Conservation (phyloP, 2,113 vertebrate species). For the Corythornis vintsioides region DNA sequence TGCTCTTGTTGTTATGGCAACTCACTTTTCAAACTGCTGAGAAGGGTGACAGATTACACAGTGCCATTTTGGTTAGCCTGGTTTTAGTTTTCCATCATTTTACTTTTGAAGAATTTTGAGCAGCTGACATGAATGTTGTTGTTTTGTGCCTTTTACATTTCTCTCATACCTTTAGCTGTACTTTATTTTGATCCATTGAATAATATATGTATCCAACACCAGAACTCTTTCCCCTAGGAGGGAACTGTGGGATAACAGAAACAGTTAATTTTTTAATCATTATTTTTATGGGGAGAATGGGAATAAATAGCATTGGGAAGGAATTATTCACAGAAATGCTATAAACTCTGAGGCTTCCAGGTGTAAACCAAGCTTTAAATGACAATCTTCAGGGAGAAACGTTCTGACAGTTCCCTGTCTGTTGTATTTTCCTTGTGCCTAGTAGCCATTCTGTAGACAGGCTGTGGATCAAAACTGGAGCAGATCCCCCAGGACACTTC, state of each 20-base stretch:
- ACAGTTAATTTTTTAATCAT: fast-evolving
- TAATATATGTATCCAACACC: neutral
- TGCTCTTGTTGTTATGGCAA: constrained; percentile 66
- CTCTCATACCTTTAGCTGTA: neutral
- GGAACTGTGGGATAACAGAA: neutral
- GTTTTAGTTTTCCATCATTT: constrained; percentile 22
- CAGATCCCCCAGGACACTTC: neutral
- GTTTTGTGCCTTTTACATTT: neutral
- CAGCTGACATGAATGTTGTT: neutral
- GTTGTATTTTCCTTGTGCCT: neutral
- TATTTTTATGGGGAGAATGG: neutral
- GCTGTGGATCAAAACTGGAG: constrained; percentile 20
- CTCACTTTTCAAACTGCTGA: constrained; percentile 47
- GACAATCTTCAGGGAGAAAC: neutral
- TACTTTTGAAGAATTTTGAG: constrained; percentile 32
- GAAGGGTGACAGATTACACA: constrained; percentile 47
- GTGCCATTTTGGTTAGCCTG: neutral
- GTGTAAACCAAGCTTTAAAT: neutral
- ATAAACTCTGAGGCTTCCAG: neutral
- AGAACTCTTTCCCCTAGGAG: neutral
- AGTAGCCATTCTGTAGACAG: neutral
- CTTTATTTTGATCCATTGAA: neutral
- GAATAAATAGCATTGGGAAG: neutral
- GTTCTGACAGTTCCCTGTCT: neutral
- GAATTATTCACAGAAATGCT: neutral